Conservation (phyloP, 2,888 invertebrate genomes). For the Sinohyriopsis cumingii region DNA sequence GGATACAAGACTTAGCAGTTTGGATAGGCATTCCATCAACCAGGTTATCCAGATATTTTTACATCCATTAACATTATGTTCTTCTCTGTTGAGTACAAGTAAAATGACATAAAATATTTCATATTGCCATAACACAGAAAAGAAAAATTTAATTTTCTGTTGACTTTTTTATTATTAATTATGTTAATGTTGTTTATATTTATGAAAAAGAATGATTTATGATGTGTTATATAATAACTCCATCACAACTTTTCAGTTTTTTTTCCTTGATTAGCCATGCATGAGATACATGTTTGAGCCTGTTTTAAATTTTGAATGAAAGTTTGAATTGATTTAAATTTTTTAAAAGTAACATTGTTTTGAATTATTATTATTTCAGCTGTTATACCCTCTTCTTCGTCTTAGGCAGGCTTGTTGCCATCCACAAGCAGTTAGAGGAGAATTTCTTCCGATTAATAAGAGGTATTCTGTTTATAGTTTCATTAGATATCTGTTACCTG, state of each 20-base stretch:
- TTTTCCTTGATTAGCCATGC: not conserved
- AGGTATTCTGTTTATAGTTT: conserved; percentile 45
- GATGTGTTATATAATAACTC: too few species aligned
- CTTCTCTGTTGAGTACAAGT: not conserved
- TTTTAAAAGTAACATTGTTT: not conserved
- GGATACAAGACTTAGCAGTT: conserved; percentile 61
- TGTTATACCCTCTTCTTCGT: conserved; percentile 79
- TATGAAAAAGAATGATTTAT: too few species aligned
- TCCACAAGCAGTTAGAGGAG: conserved; percentile 78
- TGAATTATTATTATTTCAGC: conserved; percentile 62
- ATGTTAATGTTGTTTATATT: not conserved
- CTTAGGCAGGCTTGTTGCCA: conserved; percentile 83
- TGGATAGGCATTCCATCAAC: conserved; percentile 73
- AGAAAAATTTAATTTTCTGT: too few species aligned
- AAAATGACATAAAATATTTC: too few species aligned
- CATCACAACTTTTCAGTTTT: too few species aligned
- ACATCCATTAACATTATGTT: not conserved
- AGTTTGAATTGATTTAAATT: not conserved
- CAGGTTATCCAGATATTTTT: conserved; percentile 36
- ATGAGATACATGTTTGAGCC: not conserved
- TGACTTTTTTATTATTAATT: too few species aligned
- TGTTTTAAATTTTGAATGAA: not conserved
- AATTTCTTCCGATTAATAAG: conserved; percentile 74
- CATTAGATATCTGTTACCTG: not conserved
- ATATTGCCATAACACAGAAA: too few species aligned